These are phyloP conservation scores for Bubo scandiacus DNA, from an alignment of 2,113 vertebrate species.

Conservation along the genomic window DNA sequence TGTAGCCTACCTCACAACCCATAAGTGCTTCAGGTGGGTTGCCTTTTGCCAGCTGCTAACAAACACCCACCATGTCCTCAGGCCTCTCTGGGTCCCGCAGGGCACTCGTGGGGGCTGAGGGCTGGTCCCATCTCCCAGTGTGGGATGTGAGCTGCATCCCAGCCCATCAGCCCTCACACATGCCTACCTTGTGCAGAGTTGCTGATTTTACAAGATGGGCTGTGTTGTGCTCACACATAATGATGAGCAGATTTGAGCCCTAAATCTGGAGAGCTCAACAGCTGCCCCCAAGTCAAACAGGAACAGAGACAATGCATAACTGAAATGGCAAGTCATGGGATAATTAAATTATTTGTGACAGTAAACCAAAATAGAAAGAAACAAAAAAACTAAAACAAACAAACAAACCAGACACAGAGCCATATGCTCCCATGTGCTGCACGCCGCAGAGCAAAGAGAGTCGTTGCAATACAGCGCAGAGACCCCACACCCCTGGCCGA, in stretches of 20 bases:
- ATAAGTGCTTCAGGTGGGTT: not conserved
- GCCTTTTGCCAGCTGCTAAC: not conserved
- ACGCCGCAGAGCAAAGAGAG: not conserved
- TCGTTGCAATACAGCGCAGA: not conserved
- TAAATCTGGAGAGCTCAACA: conserved; percentile 66
- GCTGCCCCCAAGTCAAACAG: conserved; percentile 69
- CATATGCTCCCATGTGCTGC: conserved; percentile 57
- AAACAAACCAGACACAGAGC: conserved; percentile 68
- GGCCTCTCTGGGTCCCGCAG: not conserved
- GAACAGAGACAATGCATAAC: conserved; percentile 72
- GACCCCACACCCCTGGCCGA: not conserved
- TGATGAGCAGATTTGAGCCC: conserved; percentile 60
- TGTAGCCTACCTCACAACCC: not conserved
- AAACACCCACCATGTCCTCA: fast-evolving
- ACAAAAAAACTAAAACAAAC: conserved; percentile 69
- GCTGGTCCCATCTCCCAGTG: not conserved
- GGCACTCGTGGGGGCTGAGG: fast-evolving
- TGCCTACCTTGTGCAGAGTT: not conserved
- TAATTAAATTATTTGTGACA: conserved; percentile 76
- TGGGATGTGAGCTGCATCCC: not conserved
- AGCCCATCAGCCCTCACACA: not conserved
- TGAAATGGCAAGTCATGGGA: conserved; percentile 68
- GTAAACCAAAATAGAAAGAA: conserved; percentile 73
- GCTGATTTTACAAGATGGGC: not conserved
- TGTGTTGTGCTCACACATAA: conserved; percentile 36